These are phyloP conservation scores for Himalopsyche phryganea DNA, from an alignment of 1,140 invertebrate species.

Conservation along the genomic window DNA sequence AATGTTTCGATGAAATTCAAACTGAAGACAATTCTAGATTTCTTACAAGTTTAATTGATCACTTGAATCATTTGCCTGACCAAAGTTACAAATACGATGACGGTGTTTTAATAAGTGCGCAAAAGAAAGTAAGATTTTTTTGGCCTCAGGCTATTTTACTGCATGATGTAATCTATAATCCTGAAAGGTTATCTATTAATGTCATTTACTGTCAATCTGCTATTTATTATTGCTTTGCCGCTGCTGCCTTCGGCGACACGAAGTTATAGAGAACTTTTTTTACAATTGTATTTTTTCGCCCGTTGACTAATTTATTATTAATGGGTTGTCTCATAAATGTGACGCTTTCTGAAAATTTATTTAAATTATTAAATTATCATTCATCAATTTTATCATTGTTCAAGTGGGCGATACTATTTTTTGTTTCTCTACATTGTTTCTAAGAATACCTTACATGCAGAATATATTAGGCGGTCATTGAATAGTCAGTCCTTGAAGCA, in stretches of 20 bases:
- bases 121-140: slow-evolving; percentile 16
- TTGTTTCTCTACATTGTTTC: too few relatives aligned
- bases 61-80: slow-evolving; percentile 12
- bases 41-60: slow-evolving; percentile 1
- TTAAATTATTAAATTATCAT: not conserved
- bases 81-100: slow-evolving; percentile 9
- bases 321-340: not conserved
- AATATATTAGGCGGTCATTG: too few relatives aligned
- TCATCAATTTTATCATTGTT: too few relatives aligned
- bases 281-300: not conserved
- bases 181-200: slow-evolving; percentile 7
- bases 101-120: slow-evolving; percentile 13
- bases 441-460: too few relatives aligned
- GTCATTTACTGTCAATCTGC: not conserved
- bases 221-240: not conserved
- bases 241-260: not conserved
- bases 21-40: slow-evolving; percentile 7
- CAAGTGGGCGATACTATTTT: too few relatives aligned
- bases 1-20: slow-evolving; percentile 4
- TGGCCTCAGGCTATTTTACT: slow-evolving; percentile 4
- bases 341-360: not conserved
- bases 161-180: slow-evolving; percentile 1
- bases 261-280: not conserved
- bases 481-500: too few relatives aligned
- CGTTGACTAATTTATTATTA: not conserved